These are phyloP conservation scores for Cheilosia soror DNA, from an alignment of 2,888 invertebrate species.

Conservation along the genomic window DNA sequence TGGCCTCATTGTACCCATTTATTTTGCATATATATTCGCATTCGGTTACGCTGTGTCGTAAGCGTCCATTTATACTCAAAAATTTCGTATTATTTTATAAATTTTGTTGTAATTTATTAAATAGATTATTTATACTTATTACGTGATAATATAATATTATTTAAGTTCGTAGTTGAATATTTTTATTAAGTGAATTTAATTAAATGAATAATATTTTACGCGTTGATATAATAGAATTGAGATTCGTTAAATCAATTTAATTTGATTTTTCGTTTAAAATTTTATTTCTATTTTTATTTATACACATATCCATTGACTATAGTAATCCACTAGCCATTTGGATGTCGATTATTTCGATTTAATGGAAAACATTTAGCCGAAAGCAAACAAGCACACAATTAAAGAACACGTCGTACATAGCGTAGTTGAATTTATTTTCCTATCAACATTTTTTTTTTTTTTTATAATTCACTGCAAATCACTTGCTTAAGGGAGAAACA, in stretches of 20 bases:
- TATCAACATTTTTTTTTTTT: not conserved
- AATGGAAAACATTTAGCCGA: conserved; percentile 23
- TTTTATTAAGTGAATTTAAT: conserved; percentile 1
- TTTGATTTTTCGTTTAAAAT: not conserved
- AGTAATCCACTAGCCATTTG: conserved; percentile 21
- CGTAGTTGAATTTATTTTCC: not conserved
- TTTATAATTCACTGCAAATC: not conserved
- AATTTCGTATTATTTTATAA: conserved; percentile 12
- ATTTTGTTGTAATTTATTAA: conserved; percentile 15
- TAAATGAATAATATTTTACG: conserved; percentile 39
- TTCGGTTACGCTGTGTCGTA: conserved; percentile 83
- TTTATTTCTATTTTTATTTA: conserved; percentile 12
- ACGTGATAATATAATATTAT: not conserved
- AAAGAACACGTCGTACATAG: not conserved
- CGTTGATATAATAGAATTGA: conserved; percentile 32
- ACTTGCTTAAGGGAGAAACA: not conserved
- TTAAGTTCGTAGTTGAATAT: conserved; percentile 2
- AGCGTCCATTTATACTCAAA: conserved; percentile 80
- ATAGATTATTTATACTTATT: conserved; percentile 4
- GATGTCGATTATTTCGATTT: conserved; percentile 52
- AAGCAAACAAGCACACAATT: conserved; percentile 4
- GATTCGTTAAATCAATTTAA: conserved; percentile 34
- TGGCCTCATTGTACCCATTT: conserved; percentile 85
- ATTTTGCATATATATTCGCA: conserved; percentile 84
- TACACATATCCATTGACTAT: conserved; percentile 44